Conservation (phyloP, 2,888 invertebrate genomes). For the Drosophila conformis region DNA sequence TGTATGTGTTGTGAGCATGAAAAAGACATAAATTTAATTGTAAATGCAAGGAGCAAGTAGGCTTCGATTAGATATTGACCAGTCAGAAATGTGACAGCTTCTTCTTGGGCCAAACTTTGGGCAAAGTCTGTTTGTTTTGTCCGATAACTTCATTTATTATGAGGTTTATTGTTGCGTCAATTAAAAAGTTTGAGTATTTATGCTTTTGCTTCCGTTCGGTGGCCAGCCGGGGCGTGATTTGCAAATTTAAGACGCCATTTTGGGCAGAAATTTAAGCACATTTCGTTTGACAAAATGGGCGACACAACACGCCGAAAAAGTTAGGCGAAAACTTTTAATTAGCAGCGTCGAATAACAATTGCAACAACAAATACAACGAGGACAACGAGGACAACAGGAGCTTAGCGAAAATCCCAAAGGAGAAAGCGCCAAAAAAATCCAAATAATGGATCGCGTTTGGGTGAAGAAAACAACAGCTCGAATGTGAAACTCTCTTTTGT, state of each 20-base stretch:
- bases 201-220: conserved; percentile 28
- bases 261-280: conserved; percentile 37
- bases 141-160: conserved; percentile 70
- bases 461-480: conserved; percentile 28
- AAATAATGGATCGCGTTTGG: conserved; percentile 3
- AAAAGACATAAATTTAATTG: background rate
- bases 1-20: background rate
- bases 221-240: background rate
- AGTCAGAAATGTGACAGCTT: conserved; percentile 5
- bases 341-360: conserved; percentile 40
- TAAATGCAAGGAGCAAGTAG: too few relatives aligned
- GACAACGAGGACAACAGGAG: background rate
- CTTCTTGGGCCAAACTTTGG: background rate
- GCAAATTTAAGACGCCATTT: conserved; percentile 38
- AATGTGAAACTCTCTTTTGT: conserved; percentile 42
- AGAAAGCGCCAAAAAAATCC: conserved; percentile 15
- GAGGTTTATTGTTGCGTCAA: conserved; percentile 75
- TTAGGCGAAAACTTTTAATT: conserved; percentile 75
- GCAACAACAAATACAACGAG: background rate
- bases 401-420: conserved; percentile 20
- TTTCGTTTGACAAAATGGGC: conserved; percentile 43
- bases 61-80: background rate
- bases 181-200: conserved; percentile 74
- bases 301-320: conserved; percentile 44
- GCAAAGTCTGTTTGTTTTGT: conserved; percentile 18